These are phyloP conservation scores for Cariama cristata DNA, from an alignment of 2,113 vertebrate species.

Conservation along the genomic window DNA sequence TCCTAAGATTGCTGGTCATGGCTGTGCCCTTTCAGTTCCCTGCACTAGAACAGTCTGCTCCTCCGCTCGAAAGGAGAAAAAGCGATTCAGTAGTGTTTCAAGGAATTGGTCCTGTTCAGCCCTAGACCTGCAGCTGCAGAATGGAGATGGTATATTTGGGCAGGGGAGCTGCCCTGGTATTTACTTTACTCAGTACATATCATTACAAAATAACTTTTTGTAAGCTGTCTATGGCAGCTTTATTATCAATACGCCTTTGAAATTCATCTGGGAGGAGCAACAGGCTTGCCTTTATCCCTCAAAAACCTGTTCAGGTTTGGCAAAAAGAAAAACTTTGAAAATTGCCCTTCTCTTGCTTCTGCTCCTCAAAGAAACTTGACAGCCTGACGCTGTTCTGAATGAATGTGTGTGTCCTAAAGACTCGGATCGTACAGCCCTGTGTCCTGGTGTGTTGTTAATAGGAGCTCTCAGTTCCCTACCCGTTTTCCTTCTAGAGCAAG, in stretches of 20 bases:
- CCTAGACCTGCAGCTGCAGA: background rate
- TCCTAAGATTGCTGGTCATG: background rate
- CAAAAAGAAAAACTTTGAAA: background rate
- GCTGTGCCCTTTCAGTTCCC: background rate
- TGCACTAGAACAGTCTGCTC: background rate
- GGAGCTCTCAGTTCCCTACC: background rate
- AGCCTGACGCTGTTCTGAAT: background rate
- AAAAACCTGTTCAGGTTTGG: background rate
- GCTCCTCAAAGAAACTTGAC: background rate
- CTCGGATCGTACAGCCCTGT: rapidly evolving
- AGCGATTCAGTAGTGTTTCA: background rate
- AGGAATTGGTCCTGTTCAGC: background rate
- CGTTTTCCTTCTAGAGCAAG: background rate
- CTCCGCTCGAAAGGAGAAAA: background rate
- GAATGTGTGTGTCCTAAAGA: background rate
- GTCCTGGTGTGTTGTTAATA: background rate
- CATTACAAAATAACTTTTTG: background rate
- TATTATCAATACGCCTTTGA: background rate
- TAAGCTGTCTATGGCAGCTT: background rate
- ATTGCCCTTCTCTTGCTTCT: background rate
- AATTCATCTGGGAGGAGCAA: background rate
- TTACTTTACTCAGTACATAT: background rate
- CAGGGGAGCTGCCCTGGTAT: background rate
- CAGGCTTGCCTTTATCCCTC: background rate
- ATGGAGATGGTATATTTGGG: background rate